Base-by-base conservation (phyloP, 2,113 vertebrate species). In the Catharus minimus region DNA sequence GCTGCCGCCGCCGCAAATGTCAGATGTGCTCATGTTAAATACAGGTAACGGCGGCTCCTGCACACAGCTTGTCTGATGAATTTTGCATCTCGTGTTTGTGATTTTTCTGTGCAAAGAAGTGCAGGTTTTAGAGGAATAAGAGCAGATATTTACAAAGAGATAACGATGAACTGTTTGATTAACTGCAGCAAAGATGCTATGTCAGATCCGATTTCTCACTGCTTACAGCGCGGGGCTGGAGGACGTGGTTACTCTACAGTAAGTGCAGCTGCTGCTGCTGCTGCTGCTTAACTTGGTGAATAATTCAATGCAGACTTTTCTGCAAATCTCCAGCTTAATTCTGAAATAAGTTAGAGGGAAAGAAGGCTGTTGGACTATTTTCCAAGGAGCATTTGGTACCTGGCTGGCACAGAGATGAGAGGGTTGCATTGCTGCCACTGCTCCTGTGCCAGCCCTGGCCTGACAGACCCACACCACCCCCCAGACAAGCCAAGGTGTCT, bases 1-100 rank as follows among this genome's bases (percentile, higher is more conserved):
- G 76, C 90, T 88, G 62, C 0, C 28, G 13, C 46, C 47, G 71
- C 92, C 38, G 53, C 93, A 78, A 15, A 44, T 89, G 93, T 92
- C 92, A 94, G 36, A 84, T 90, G 86, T 38, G 90, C 81, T 95
- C 66, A 82, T 76, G 92, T 84, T 89, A 69, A 90, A 82, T 65
- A 33, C 89, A 90, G 95, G 95, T 89, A 50, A 30, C 12, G 73
- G 15, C 20, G 50, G 76, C 58, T 85, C 92, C 73, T 74, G 85
- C 84, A 79, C 67, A 92, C 84, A 44, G 3, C 84, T n/a, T 82
- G 89, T 92, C 92, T 79, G 81, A 76, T 86, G 52, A 61, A 87
- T 92, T 95, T 89, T 93, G 92, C 90, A 65, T 90, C 86, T 86
- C 19, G 3, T 43, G 52, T 79, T 89, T 55, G 93, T 61, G 87